Evolutionary conservation across 2,113 vertebrate genomes (phyloP).

Genomic region (Cygnus atratus): DNA sequence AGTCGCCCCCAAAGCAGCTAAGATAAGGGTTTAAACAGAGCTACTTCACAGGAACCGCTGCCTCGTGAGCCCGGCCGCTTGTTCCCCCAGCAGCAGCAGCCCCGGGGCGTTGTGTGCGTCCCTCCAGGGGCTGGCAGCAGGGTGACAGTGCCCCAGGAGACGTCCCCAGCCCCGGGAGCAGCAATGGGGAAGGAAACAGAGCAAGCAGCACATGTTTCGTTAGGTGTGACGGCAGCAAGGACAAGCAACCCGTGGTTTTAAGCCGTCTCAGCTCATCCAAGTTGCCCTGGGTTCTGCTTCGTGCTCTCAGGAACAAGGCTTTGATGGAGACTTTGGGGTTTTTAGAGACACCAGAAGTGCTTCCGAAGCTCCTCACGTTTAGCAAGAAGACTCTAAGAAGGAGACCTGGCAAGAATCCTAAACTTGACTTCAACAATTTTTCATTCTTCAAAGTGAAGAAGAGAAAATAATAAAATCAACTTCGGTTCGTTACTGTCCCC

Average conservation of each 20-base stretch:
- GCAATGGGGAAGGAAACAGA: background rate
- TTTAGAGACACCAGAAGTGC: background rate
- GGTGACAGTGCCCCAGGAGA: slow-evolving; percentile 16
- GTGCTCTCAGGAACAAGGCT: background rate
- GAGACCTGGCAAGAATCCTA: background rate
- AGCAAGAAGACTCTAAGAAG: background rate
- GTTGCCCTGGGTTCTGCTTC: background rate
- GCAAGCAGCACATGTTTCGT: background rate
- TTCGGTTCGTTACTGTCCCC: background rate
- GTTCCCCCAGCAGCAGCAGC: too few species aligned
- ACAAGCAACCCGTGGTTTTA: background rate
- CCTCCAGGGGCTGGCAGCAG: background rate
- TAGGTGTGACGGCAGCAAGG: slow-evolving; percentile 5
- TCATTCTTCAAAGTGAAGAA: background rate
- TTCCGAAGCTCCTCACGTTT: background rate
- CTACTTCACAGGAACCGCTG: too few species aligned
- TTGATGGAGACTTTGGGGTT: background rate
- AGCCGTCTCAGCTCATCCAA: background rate
- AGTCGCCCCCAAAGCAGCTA: background rate
- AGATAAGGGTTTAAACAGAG: background rate
- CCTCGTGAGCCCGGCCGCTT: too few species aligned
- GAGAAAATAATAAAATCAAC: background rate
- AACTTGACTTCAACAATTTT: background rate
- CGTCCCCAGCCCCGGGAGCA: slow-evolving; percentile 44
- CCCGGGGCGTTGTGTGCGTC: too few species aligned